Evolutionary conservation across 2,888 invertebrate species (phyloP).

Genomic region (Nowickia ferox): DNA sequence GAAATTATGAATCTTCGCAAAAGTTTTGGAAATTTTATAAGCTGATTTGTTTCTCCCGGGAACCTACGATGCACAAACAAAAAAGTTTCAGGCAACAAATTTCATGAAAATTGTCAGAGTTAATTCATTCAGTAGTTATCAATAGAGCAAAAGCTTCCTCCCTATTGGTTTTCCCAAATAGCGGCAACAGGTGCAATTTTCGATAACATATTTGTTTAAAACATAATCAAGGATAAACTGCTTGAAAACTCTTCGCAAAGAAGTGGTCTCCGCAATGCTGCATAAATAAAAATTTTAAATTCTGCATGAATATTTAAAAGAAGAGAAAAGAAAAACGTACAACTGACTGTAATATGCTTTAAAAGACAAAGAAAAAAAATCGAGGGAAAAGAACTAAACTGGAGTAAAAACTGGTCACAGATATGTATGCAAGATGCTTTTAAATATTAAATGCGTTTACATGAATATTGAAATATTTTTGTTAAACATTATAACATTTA

Average conservation of each 20-base stretch:
- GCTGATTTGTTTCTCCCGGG: too few relatives aligned
- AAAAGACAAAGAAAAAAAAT: slow-evolving; percentile 6
- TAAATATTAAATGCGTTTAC: slow-evolving; percentile 48
- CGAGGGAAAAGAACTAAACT: background rate
- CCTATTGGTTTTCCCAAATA: too few relatives aligned
- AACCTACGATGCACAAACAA: too few relatives aligned
- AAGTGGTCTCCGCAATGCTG: background rate
- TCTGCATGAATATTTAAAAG: background rate
- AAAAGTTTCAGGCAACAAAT: too few relatives aligned
- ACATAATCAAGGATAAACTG: background rate
- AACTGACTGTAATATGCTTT: background rate
- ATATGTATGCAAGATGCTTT: slow-evolving; percentile 29
- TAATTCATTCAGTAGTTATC: too few relatives aligned
- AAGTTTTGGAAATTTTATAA: too few relatives aligned
- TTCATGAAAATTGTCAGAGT: too few relatives aligned
- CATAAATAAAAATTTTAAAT: slow-evolving; percentile 10
- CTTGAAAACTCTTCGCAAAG: background rate
- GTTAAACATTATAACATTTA: slow-evolving; percentile 54
- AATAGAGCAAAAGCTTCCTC: too few relatives aligned
- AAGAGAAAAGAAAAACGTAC: background rate
- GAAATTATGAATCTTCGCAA: too few relatives aligned
- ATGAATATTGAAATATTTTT: slow-evolving; percentile 12
- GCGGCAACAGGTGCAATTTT: too few relatives aligned
- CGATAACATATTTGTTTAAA: too few relatives aligned
- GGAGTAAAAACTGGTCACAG: slow-evolving; percentile 10